Evolutionary conservation across 2,888 invertebrate species (phyloP).

Genomic region (Diarsia brunnea): DNA sequence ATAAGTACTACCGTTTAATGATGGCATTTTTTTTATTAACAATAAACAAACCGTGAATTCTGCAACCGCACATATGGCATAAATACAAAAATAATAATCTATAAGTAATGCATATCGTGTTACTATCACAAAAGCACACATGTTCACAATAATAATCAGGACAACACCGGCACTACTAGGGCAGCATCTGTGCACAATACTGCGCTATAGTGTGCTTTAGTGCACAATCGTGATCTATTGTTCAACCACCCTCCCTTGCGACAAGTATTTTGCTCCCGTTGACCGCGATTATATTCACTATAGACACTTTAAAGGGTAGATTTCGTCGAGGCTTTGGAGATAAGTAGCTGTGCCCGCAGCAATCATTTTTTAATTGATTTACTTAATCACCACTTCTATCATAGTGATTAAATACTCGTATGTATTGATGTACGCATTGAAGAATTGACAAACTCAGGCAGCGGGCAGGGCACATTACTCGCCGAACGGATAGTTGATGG

Average conservation of each 20-base stretch:
- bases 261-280: slow-evolving; percentile 68
- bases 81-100: slow-evolving; percentile 36
- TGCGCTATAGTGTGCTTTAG: slow-evolving; percentile 67
- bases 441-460: no score
- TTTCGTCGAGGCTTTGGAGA: slow-evolving; percentile 21
- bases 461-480: no score
- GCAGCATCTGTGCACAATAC: slow-evolving; percentile 83
- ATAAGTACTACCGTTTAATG: neutral
- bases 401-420: neutral
- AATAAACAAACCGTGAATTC: neutral
- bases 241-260: slow-evolving; percentile 67
- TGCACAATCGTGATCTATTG: slow-evolving; percentile 75
- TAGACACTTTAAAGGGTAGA: slow-evolving; percentile 28
- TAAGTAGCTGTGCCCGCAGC: neutral
- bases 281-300: slow-evolving; percentile 58
- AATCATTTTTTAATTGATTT: neutral
- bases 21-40: neutral
- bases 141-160: slow-evolving; percentile 69
- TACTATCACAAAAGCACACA: slow-evolving; percentile 66
- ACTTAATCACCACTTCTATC: neutral
- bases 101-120: slow-evolving; percentile 57
- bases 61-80: slow-evolving; percentile 47
- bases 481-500: no score
- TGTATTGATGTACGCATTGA: neutral
- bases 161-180: slow-evolving; percentile 69